phyloP scores from a whole-genome alignment of 2,797 vertebrate genomes.

The Xyrichtys novacula region DNA sequence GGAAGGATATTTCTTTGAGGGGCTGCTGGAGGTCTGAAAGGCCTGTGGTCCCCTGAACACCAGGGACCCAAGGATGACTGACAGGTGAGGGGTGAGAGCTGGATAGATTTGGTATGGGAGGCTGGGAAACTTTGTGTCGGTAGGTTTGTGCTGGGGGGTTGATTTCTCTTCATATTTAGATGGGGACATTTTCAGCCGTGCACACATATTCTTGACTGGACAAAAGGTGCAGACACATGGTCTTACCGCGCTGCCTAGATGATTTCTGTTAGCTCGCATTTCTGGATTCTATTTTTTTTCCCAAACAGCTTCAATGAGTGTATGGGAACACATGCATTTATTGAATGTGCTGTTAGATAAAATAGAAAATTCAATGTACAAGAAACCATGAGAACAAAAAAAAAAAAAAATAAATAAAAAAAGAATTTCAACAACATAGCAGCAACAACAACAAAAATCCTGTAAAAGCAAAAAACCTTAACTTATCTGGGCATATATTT shows the following conservation, averaged over 20 bases:
- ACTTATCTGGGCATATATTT: too few species aligned
- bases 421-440: too few species aligned
- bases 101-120: slow-evolving; percentile 25
- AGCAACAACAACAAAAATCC: too few species aligned
- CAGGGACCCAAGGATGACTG: slow-evolving; percentile 69
- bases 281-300: too few species aligned
- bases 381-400: too few species aligned
- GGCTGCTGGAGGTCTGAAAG: slow-evolving; percentile 77
- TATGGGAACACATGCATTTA: too few species aligned
- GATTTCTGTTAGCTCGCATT: neutral
- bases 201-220: neutral
- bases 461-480: too few species aligned
- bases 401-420: too few species aligned
- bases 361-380: too few species aligned
- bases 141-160: neutral
- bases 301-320: too few species aligned
- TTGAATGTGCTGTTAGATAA: too few species aligned
- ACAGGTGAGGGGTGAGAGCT: slow-evolving; percentile 60
- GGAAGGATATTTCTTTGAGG: slow-evolving; percentile 66
- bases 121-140: slow-evolving; percentile 25
- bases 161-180: neutral
- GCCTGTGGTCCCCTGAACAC: slow-evolving; percentile 62
- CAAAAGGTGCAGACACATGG: neutral
- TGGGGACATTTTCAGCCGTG: neutral
- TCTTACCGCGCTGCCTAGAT: too few species aligned